Percentiles rank a stretch among this genome's conserved stretches.
Evolutionary conservation across 2,113 vertebrate species (phyloP).

Genomic region (Camelus dromedarius): DNA sequence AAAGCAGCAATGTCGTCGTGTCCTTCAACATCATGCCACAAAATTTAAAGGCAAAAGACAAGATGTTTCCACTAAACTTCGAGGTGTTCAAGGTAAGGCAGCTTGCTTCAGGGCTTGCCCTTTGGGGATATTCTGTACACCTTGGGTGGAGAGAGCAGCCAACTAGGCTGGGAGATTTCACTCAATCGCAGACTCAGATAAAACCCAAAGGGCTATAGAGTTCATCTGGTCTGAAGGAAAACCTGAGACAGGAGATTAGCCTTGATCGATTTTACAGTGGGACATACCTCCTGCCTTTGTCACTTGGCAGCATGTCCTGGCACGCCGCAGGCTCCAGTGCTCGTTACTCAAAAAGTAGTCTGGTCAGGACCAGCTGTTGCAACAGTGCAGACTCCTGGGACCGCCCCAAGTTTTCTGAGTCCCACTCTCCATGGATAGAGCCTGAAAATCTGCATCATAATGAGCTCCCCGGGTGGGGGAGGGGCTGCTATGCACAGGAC

Average conservation of each 20-base stretch:
- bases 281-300: background rate
- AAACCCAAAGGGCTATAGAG: background rate
- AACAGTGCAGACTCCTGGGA: background rate
- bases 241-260: background rate
- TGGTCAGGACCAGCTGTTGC: background rate
- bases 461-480: background rate
- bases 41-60: background rate
- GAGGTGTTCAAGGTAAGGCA: conserved; percentile 82
- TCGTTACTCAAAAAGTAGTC: background rate
- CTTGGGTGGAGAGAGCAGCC: background rate
- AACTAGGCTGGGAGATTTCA: background rate
- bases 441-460: background rate
- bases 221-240: background rate
- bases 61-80: conserved; percentile 75
- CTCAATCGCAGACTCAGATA: background rate
- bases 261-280: background rate
- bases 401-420: background rate
- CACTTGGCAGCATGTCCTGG: background rate
- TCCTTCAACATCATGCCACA: conserved; percentile 80
- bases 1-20: conserved; percentile 77
- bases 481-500: background rate
- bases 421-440: background rate
- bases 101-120: background rate
- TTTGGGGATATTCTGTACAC: background rate
- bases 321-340: background rate